Evolutionary conservation across 1,140 invertebrate genomes (phyloP).

Genomic region (Araneus ventricosus): DNA sequence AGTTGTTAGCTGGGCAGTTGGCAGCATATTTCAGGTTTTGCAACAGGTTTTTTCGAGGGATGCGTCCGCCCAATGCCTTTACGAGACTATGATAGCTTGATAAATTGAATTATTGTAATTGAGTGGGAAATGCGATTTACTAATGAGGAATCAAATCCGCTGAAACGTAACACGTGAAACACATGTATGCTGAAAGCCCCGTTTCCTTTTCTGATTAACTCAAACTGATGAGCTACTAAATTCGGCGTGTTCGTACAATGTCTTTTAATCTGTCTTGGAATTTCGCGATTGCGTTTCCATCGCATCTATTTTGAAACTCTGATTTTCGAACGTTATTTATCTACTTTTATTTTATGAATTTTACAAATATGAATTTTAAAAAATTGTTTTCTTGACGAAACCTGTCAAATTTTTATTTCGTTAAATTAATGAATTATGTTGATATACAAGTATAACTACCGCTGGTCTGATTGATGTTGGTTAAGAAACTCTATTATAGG

Average conservation of each 20-base stretch:
- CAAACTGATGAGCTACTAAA: background rate
- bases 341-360: too few species aligned
- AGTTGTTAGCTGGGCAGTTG: slow-evolving; percentile 60
- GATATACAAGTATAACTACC: too few species aligned
- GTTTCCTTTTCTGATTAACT: background rate
- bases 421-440: too few species aligned
- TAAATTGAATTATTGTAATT: slow-evolving; percentile 73
- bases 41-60: background rate
- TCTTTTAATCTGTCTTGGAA: too few species aligned
- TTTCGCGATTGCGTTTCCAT: background rate
- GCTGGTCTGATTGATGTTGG: too few species aligned
- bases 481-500: too few species aligned
- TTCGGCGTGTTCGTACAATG: background rate
- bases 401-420: too few species aligned
- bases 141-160: slow-evolving; percentile 37
- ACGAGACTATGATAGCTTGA: slow-evolving; percentile 50
- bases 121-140: slow-evolving; percentile 17
- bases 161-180: background rate
- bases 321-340: too few species aligned
- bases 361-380: too few species aligned
- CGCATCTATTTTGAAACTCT: too few species aligned
- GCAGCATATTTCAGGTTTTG: slow-evolving; percentile 49
- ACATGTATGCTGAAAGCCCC: background rate
- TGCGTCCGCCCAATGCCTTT: background rate
- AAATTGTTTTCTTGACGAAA: too few species aligned